These are phyloP conservation scores for Falco biarmicus DNA, from an alignment of 2,797 vertebrate species.

Conservation along the genomic window DNA sequence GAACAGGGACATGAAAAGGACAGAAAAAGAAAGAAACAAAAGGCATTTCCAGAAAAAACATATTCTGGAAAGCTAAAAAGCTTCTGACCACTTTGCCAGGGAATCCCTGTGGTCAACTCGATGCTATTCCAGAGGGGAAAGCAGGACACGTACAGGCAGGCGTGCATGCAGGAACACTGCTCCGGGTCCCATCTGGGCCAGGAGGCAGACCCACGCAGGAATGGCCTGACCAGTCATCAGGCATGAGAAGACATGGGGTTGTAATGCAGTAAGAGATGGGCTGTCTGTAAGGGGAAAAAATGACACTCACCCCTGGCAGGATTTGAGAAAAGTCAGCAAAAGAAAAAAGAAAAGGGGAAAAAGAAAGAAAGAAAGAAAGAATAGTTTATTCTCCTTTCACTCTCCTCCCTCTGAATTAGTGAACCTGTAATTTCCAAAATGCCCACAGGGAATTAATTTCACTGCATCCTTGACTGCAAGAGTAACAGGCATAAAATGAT, in stretches of 20 bases:
- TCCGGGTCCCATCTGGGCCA: not conserved
- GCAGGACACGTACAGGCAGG: fast-evolving
- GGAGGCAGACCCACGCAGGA: not conserved
- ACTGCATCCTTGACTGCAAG: not conserved
- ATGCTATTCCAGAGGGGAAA: not conserved
- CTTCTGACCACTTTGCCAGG: not conserved
- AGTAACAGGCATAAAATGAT: not conserved
- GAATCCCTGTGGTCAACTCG: not conserved
- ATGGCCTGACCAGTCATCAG: not conserved
- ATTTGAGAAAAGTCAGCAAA: not conserved
- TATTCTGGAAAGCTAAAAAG: not conserved
- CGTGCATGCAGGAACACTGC: fast-evolving
- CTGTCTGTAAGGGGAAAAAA: not conserved
- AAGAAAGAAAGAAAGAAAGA: not conserved
- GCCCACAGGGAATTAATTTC: not conserved
- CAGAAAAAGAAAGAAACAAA: not conserved
- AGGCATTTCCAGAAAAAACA: not conserved
- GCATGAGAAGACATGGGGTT: not conserved
- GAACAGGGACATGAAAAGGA: not conserved
- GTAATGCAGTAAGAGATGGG: not conserved
- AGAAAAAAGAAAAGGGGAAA: not conserved
- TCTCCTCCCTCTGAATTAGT: not conserved
- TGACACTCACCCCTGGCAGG: not conserved
- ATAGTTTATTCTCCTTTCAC: not conserved
- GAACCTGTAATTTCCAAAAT: not conserved